These are phyloP conservation scores for Aldrovandia affinis DNA, from an alignment of 2,797 vertebrate genomes.

Conservation along the genomic window DNA sequence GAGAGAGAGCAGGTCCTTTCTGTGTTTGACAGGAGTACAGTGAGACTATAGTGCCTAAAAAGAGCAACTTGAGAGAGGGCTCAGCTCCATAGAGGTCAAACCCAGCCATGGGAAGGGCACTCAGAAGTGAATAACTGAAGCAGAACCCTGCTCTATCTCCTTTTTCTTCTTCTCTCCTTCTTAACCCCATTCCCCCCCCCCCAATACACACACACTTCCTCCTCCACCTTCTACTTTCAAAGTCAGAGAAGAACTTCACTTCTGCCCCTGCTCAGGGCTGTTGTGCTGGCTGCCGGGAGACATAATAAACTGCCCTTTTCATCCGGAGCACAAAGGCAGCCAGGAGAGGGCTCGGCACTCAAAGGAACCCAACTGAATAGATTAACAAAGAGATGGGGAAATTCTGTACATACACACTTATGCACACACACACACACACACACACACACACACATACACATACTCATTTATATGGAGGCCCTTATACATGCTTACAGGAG, in stretches of 20 bases:
- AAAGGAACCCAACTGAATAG: slow-evolving; percentile 47
- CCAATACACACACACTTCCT: slow-evolving; percentile 10
- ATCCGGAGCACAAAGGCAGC: slow-evolving; percentile 54
- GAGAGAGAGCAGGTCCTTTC: background rate
- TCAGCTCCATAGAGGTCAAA: slow-evolving; percentile 26
- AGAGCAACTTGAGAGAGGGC: background rate
- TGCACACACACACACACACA: slow-evolving; percentile 7
- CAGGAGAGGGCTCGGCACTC: slow-evolving; percentile 49
- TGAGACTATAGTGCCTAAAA: slow-evolving; percentile 10
- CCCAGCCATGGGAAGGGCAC: slow-evolving; percentile 23
- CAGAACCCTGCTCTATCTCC: slow-evolving; percentile 23
- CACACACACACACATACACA: slow-evolving; percentile 30
- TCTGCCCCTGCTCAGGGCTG: slow-evolving; percentile 46
- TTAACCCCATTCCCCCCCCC: slow-evolving; percentile 11
- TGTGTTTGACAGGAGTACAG: slow-evolving; percentile 5
- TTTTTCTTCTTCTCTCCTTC: slow-evolving; percentile 19
- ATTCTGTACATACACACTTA: slow-evolving; percentile 15
- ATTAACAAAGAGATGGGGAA: slow-evolving; percentile 42
- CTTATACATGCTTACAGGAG: background rate
- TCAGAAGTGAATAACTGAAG: slow-evolving; percentile 27
- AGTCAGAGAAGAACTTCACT: slow-evolving; percentile 40
- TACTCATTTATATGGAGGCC: slow-evolving; percentile 38
- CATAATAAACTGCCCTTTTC: slow-evolving; percentile 59
- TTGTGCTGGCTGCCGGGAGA: slow-evolving; percentile 51
- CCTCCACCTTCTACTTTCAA: slow-evolving; percentile 38